Percentiles rank a stretch among this genome's conserved stretches.
These are phyloP conservation scores for Zophobas atratus DNA, from an alignment of 1,140 invertebrate genomes.

Conservation along the genomic window DNA sequence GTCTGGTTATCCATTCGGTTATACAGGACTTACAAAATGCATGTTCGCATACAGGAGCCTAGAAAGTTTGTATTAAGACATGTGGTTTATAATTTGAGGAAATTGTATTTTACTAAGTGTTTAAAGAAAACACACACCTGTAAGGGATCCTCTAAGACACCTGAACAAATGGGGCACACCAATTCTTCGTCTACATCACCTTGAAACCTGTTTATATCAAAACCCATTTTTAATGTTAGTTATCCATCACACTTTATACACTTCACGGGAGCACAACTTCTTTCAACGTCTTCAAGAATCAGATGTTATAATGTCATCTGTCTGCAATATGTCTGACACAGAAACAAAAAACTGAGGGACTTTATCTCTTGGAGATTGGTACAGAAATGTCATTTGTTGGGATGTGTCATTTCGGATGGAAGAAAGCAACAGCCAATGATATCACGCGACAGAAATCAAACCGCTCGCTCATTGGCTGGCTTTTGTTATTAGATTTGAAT, in stretches of 20 bases:
- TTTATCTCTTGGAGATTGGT: conserved; percentile 3
- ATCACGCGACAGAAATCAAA: no score
- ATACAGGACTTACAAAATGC: conserved; percentile 96
- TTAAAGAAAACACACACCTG: conserved; percentile 75
- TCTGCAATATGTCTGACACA: conserved; percentile 34
- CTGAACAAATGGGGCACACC: conserved; percentile 92
- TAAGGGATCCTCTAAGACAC: conserved; percentile 90
- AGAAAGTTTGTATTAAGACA: conserved; percentile 42
- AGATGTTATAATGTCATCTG: conserved; percentile 23
- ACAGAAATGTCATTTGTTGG: background rate
- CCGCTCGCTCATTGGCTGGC: no score
- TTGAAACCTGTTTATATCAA: conserved; percentile 90
- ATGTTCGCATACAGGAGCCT: conserved; percentile 96
- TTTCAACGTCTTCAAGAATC: background rate
- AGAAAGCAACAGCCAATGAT: no score
- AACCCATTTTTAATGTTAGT: conserved; percentile 79
- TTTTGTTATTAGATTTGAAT: no score
- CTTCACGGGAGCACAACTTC: background rate
- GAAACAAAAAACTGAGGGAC: conserved; percentile 15
- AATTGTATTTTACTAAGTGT: background rate
- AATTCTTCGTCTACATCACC: conserved; percentile 94
- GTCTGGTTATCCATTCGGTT: conserved; percentile 93
- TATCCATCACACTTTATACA: conserved; percentile 34
- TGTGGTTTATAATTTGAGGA: background rate
- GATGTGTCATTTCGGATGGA: no score